Base-by-base conservation (phyloP, 2,888 invertebrate genomes). In the Phyllotreta cruciferae region DNA sequence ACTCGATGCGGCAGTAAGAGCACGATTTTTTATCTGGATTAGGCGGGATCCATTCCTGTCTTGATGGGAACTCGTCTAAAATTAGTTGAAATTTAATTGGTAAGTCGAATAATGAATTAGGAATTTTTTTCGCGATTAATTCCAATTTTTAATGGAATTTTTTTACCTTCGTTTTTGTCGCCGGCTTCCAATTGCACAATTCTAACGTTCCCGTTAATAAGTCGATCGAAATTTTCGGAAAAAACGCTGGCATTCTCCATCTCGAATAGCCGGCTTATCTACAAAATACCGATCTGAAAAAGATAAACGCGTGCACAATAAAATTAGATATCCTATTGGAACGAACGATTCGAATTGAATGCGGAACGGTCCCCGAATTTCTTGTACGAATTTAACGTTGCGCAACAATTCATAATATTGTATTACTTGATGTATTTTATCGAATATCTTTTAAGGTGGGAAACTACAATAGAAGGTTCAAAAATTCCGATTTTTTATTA, bases 1-100 rank as follows among this genome's bases (percentile, higher is more conserved):
- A 90, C 50, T 79, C 74, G 1, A 82, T 77, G 38, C 82, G 81
- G 65, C 86, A 86, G 73, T 82, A 85, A 0, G 85, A 85, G 71
- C 86, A 86, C 54, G 81, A 79, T 42, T 84, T 72, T 10, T 68
- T 75, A 37, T 71, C 69, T 1, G 24, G 24, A 14, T 65, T 67
- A 47, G 44, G 37, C 1, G 67, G 50, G 0, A 50, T 35, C 70
- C 70, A 71, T 7, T 64, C 42, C 6, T 67, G 57, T 37, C 24
- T 41, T n/a, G 42, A 37, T 11, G 39, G 4, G 8, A 55, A 38
- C 1, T 58, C 13, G 55, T 67, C 67, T 67, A 37, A 6, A 69
- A 67, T 38, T 57, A 39, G 9, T 57, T 41, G 34, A 57, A 47
- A 34, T 13, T 39, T 39, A 10, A 39, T 10, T 9, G 41, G 2